Evolutionary conservation across 2,888 invertebrate species (phyloP).

Genomic region (Leptopilina drosophilae): DNA sequence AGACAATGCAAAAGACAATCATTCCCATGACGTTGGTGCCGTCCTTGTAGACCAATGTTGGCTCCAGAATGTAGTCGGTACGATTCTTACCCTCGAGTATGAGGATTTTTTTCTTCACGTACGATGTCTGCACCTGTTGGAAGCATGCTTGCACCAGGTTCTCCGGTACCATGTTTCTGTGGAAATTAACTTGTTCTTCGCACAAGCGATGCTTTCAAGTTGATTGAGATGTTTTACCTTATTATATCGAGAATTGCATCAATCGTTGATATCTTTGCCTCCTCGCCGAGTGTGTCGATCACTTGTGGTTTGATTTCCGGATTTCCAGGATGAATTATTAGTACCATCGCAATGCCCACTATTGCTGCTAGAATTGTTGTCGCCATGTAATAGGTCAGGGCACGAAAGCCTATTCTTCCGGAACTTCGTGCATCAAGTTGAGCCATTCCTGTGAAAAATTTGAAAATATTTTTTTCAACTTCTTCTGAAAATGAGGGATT

Average conservation of each 20-base stretch:
- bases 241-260: constrained; percentile 81
- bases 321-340: constrained; percentile 83
- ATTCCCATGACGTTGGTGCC: constrained; percentile 83
- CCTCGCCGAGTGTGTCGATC: constrained; percentile 57
- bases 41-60: constrained; percentile 76
- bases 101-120: constrained; percentile 70
- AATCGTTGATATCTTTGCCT: constrained; percentile 77
- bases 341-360: constrained; percentile 82
- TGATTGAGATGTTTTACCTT: constrained; percentile 72
- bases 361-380: constrained; percentile 83
- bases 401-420: constrained; percentile 82
- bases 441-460: constrained; percentile 78
- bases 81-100: constrained; percentile 63
- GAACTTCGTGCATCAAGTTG: constrained; percentile 82
- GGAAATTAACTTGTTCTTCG: constrained; percentile 42
- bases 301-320: constrained; percentile 75
- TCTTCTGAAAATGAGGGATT: not conserved
- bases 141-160: constrained; percentile 81
- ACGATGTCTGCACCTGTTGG: constrained; percentile 79
- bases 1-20: constrained; percentile 81
- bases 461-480: not conserved
- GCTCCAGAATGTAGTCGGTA: constrained; percentile 65
- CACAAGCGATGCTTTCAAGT: constrained; percentile 9
- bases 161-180: constrained; percentile 81
- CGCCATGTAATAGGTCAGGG: constrained; percentile 82